A percentile compares a stretch with the other conserved stretches of the same genome.
Evolutionary conservation across 1,140 invertebrate species (phyloP).

Genomic region (Prorops nasuta): DNA sequence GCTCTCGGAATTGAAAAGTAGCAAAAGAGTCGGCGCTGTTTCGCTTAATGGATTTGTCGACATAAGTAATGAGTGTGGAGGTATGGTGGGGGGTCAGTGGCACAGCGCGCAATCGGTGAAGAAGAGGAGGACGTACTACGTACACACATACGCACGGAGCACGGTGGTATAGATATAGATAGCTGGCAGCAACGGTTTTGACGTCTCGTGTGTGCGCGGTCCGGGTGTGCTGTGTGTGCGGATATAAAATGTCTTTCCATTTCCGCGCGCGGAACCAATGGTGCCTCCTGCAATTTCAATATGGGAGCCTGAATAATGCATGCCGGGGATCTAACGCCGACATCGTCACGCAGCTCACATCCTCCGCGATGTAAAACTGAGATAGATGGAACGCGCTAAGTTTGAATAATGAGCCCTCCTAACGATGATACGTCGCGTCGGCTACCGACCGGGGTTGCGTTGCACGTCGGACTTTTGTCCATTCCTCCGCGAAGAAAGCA

Average conservation of each 20-base stretch:
- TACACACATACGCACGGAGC: too few species aligned
- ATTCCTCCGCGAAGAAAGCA: background rate
- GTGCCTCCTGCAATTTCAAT: conserved; percentile 43
- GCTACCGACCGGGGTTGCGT: conserved; percentile 24
- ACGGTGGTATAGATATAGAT: too few species aligned
- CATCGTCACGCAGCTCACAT: conserved; percentile 47
- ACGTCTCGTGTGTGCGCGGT: conserved; percentile 13
- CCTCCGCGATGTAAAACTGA: conserved; percentile 44
- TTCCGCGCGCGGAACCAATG: conserved; percentile 26
- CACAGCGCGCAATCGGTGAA: background rate
- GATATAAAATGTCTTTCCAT: conserved; percentile 37
- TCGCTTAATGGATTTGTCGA: too few species aligned
- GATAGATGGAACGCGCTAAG: conserved; percentile 48
- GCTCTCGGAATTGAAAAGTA: too few species aligned
- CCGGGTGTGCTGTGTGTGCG: conserved; percentile 24
- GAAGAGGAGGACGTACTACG: too few species aligned
- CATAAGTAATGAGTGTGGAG: background rate
- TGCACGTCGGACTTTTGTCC: background rate
- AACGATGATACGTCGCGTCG: conserved; percentile 36
- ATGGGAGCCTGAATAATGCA: conserved; percentile 50
- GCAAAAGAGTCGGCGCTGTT: too few species aligned
- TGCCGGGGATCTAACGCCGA: conserved; percentile 34
- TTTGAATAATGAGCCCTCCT: conserved; percentile 48
- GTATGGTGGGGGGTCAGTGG: background rate
- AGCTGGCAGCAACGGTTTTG: too few species aligned